Evolutionary conservation across 2,113 vertebrate genomes (phyloP).

Genomic region (Phaethornis superciliosus): DNA sequence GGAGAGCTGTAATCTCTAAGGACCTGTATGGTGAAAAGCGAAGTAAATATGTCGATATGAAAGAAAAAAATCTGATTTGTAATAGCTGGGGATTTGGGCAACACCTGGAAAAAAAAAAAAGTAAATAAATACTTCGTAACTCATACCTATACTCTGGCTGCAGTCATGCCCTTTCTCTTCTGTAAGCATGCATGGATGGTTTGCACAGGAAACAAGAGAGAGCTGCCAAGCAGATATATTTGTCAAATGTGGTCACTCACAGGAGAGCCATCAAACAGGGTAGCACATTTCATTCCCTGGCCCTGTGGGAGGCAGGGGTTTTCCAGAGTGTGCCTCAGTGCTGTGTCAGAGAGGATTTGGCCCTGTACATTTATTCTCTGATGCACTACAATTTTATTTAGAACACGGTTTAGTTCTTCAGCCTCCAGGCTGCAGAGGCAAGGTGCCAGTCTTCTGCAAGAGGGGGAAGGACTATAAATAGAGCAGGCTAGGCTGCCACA

Average conservation of each 20-base stretch:
- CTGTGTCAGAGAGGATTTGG: background rate
- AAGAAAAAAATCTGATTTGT: background rate
- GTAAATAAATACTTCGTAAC: rapidly evolving
- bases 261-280: background rate
- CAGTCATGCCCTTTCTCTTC: background rate
- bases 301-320: background rate
- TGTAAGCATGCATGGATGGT: background rate
- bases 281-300: no score
- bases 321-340: rapidly evolving
- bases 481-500: slow-evolving; percentile 71
- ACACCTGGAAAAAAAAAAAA: background rate
- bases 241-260: background rate
- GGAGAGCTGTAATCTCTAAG: background rate
- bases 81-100: background rate
- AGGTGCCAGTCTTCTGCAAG: slow-evolving; percentile 71
- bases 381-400: slow-evolving; percentile 24
- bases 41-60: background rate
- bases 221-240: background rate
- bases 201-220: background rate
- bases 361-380: background rate
- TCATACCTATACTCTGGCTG: background rate
- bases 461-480: slow-evolving; percentile 66
- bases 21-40: background rate
- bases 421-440: slow-evolving; percentile 65
- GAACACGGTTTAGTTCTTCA: slow-evolving; percentile 34